Base-by-base conservation (phyloP, 2,888 invertebrate species). In the Onchidella celtica region DNA sequence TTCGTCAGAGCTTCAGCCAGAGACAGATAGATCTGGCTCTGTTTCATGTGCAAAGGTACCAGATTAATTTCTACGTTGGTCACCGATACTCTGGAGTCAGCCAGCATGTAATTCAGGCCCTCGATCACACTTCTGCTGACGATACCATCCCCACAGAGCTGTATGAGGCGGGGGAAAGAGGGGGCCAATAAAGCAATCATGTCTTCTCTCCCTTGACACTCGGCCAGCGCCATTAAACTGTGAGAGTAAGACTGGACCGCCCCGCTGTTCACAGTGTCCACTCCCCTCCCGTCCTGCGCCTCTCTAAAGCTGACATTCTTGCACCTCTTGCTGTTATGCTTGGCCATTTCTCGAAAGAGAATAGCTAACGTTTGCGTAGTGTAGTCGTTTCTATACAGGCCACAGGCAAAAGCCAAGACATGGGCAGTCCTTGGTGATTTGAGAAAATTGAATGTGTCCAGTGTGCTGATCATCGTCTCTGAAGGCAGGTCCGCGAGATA, bases 21-120 rank as follows among this genome's bases (percentile, higher is more conserved):
- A 6, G 86, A 79, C 6, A 84, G 75, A 59, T 88, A 86, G 1
- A 83, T 69, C n/a, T 86, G 75, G 21, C 80, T 82, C 55, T 90
- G 88, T 73, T 84, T 84, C 17, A 83, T 73, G 40, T 87, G 88
- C 34, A 88, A 84, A 29, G 87, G 89, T n/a, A 89, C 86, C 14
- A 92, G 86, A 27, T 87, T 86, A 6, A 92, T 82, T 36, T 90
- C 90, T 11, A 92, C 34, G 69, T 90, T 88, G 0, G 85, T 70
- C 1, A 92, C 73, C n/a, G 79, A 80, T 40, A 86, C 86, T 14
- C 74, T 36, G 0, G 79, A 76, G 66, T 82, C 69, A 0, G 75
- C 73, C 17, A 90, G 70, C 1, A 86, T 83, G 2, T 77, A 55
- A 14, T 86, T 82, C 14, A 91, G 79, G 0, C 90, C 90, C 6